Base-by-base conservation (phyloP, 2,113 vertebrate species). In the Hirundichthys speculiger region DNA sequence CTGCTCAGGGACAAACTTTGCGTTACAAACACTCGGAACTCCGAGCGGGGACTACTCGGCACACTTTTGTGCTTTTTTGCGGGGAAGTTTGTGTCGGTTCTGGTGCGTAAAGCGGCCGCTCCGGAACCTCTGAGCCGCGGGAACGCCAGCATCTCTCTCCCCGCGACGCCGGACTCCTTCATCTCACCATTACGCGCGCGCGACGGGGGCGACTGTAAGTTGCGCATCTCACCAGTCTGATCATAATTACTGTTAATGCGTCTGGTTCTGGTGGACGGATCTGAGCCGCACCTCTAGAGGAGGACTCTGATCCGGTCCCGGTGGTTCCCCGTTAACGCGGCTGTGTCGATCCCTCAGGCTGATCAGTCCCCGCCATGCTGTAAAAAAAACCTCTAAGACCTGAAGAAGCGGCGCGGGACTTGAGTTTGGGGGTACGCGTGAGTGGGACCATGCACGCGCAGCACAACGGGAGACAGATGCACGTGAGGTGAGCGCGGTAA, bases 1-100 rank as follows among this genome's bases (percentile, higher is more conserved):
- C 83, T 81, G 62, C 86, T 75, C 55, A 86, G 79, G 34, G 64
- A 54, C 88, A 70, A 13, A 43, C 78, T 83, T 77, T 51, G 61
- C 67, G 30, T 53, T 80, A 51, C 84, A 83, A 89, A 89, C 92
- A 91, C 72, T 93, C 83, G 64, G 79, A 75, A 85, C 89, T 87
- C 73, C 78, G 84, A 81, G 73, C 46, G 85, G 82, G 83, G 69
- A 88, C 87, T 74, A 50, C 80, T 90, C 82, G 69, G 25, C 60
- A 67, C 76, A 73, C 63, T 77, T 89, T 76, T 68, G 22, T 27
- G 43, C 15, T 69, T 85, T 73, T 74, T 13, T 18, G 18, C 20
- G 30, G 53, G 16, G 79, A 60, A 79, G 75, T 77, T 49, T 34
- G 21, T 68, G 81, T 57, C 67, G n/a, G 57, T 80, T 68, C 72